Evolutionary conservation across 2,888 invertebrate species (phyloP).

Genomic region (Trissolcus japonicus): DNA sequence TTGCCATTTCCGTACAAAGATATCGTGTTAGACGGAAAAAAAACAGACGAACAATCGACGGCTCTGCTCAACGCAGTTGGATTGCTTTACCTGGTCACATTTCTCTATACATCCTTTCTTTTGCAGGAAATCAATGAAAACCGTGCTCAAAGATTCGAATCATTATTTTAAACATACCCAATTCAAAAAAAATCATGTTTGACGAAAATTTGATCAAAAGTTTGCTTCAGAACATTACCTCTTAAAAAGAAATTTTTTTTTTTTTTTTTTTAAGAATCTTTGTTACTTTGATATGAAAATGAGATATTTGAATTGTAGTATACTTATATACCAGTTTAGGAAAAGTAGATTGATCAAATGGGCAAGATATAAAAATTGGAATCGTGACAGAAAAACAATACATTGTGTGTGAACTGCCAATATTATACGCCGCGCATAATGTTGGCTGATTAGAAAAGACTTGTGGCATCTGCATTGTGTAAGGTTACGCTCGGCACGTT

Average conservation of each 20-base stretch:
- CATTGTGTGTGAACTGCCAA: slow-evolving; percentile 35
- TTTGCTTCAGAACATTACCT: no score
- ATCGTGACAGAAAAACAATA: slow-evolving; percentile 24
- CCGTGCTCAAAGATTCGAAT: no score
- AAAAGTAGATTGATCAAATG: background rate
- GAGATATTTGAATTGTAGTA: no score
- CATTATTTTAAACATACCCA: no score
- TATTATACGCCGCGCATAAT: slow-evolving; percentile 43
- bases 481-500: slow-evolving; percentile 48
- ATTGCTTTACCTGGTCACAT: slow-evolving; percentile 41
- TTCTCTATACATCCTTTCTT: slow-evolving; percentile 20
- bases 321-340: no score
- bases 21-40: slow-evolving; percentile 46
- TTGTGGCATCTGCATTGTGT: slow-evolving; percentile 51
- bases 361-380: no score
- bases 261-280: no score
- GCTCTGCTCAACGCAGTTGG: slow-evolving; percentile 40
- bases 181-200: no score
- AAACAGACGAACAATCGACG: slow-evolving; percentile 56
- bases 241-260: no score
- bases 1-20: slow-evolving; percentile 52
- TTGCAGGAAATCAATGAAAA: slow-evolving; percentile 1
- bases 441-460: slow-evolving; percentile 51
- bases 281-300: no score
- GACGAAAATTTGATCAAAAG: no score